Evolutionary conservation across 2,888 invertebrate genomes (phyloP).

Genomic region (Synergus japonicus): DNA sequence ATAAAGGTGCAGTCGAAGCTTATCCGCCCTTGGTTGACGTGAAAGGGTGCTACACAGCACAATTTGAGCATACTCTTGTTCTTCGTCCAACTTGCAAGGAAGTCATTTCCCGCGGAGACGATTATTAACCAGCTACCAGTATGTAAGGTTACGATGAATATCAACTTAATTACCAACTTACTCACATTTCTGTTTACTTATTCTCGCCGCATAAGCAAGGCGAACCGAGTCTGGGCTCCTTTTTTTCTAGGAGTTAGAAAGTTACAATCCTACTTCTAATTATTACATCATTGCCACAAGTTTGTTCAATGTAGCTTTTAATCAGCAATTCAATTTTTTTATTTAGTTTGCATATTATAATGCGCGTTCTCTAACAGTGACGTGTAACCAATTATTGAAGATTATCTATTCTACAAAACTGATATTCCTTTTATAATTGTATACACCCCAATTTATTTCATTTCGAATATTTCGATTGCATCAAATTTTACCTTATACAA

Average conservation of each 20-base stretch:
- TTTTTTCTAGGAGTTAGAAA: neutral
- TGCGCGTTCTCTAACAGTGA: neutral
- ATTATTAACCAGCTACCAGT: conserved; percentile 83
- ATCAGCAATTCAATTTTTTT: no score
- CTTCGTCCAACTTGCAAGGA: conserved; percentile 99
- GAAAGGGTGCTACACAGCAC: conserved; percentile 98
- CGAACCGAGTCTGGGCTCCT: neutral
- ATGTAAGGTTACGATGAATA: conserved; percentile 24
- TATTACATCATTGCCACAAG: neutral
- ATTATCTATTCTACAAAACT: neutral
- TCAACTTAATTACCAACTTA: neutral
- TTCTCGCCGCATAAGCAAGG: neutral
- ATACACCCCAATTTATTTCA: neutral
- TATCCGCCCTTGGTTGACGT: conserved; percentile 99
- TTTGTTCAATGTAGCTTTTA: neutral
- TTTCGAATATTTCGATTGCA: neutral
- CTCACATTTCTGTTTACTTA: conserved; percentile 6
- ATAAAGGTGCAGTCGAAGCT: conserved; percentile 97
- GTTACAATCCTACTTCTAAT: neutral
- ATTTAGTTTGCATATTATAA: neutral
- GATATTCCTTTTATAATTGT: neutral
- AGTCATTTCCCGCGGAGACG: conserved; percentile 96
- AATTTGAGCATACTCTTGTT: conserved; percentile 99
- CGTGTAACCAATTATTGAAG: neutral
- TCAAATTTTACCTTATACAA: neutral